Base-by-base conservation (phyloP, 2,797 vertebrate species). In the Percopsis omiscomaycus region DNA sequence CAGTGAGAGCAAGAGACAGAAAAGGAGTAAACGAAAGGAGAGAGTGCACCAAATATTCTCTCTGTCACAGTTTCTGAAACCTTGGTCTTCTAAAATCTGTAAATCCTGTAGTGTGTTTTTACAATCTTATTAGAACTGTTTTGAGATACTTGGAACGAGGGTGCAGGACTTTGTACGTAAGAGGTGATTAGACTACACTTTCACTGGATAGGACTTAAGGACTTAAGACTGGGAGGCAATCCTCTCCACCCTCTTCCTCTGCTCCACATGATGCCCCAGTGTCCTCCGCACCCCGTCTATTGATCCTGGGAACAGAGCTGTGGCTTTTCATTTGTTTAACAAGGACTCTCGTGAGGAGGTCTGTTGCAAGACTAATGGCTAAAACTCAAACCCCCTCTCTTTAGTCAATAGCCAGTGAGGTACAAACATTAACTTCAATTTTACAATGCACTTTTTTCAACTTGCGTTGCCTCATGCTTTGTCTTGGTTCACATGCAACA, bases 361-460 rank as follows among this genome's bases (percentile, higher is more conserved):
- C 62, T 51, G 51, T 47, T 48, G 56, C 28, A 32, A 66, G 63
- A 66, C 64, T 54, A n/a, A 59, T 59, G 68, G 61, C 68, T 61
- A 5, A 64, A 72, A 71, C 55, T 11, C 16, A 27, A 54, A 72
- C 62, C 14, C 32, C 37, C 66, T 50, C 28, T 49, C 9, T 22
- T 72, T 61, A 80, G 86, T 80, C 83, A 83, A 82, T 83, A 52
- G 52, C 75, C 67, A 70, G 53, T 65, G 62, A 81, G 78, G 84
- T 75, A 89, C 84, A 88, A 77, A 77, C 59, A 50, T 48, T 48
- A 14, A 58, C 37, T 45, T 15, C 27, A 46, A 30, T 52, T 37
- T 51, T 55, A 46, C 27, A 62, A 54, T 30, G n/a, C 53, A 69
- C 48, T 22, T 22, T 22, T 55, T 29, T 13, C 11, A 55, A 42